Base-by-base conservation (phyloP, 2,113 vertebrate genomes). In the Carassius auratus region DNA sequence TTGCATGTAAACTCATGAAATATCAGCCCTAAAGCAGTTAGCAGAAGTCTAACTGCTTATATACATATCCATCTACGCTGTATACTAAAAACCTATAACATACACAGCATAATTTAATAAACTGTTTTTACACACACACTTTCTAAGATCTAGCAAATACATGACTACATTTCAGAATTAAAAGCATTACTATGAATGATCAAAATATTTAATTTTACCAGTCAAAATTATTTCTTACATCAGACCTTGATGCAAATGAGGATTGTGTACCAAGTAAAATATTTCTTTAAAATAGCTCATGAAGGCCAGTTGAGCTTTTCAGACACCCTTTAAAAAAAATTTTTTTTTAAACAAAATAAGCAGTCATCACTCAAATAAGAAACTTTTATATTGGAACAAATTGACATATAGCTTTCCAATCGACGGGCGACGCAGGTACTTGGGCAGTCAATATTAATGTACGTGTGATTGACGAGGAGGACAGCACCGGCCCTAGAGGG, bases 371-470 rank as follows among this genome's bases (percentile, higher is more conserved):
- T 92, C 87, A 85, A 94, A 94, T 94, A 93, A 91, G 90, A 87
- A 87, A 92, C 76, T 66, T 92, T 92, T 91, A 91, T 84, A 55
- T 86, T 78, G 80, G 88, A 91, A 92, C 92, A 92, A 93, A 93
- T 92, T 91, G 91, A 89, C 86, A 91, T 77, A 88, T 88, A 90
- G 85, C 86, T 92, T 93, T 91, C 93, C 92, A 91, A 93, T 94
- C 92, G 91, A 79, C 71, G 90, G 83, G 76, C 82, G 64, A 87
- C 9, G 13, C 45, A 90, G 90, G 89, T 86, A 87, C 84, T 90
- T 91, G 89, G 89, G 88, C 89, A 90, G 92, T 95, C 93, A 94
- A 94, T 94, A 93, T 94, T 94, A 94, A 95, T 95, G 93, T 86
- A 87, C 87, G 86, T 84, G 73, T 71, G 81, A 89, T 87, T 89